Evolutionary conservation across 2,113 vertebrate genomes (phyloP), one percentile per base, ranked within the genome.

Genomic region (Platycercus adscitus): DNA sequence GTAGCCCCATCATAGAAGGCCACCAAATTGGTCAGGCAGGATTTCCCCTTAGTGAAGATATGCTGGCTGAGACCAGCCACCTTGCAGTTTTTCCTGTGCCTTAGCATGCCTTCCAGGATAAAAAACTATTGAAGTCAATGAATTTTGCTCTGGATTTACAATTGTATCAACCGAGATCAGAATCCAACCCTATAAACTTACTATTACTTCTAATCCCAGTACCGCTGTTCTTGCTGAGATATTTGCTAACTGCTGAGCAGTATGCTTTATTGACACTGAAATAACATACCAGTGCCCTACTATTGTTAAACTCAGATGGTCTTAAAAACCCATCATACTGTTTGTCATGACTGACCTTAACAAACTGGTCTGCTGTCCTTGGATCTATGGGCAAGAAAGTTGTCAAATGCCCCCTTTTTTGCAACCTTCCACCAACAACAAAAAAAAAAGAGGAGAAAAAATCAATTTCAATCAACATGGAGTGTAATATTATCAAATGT

Each of bases 401-500:
- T 98, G 98, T 99, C 98, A 98, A 98, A 98, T 97, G 85, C 96
- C 98, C 96, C 76, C 92, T 95, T 97, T 87, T 97, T 92, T 82
- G 79, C 92, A 87, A 95, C 95, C 86, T 98, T 95, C 91, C 97
- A 64, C 46, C 75, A 80, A 6, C n/a, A 64, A 37, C 35, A n/a
- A 43, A 61, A 71, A 72, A 44, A 17, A 55, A 53, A 50, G 13
- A 25, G 49, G 70, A 92, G 95, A 97, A 97, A 97, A 98, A 99
- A 99, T 99, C 99, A 99, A 99, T 99, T 99, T 99, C 99, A 99
- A 99, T 99, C 99, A 99, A 98, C 98, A 98, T 98, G 98, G 98
- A 99, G 98, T 98, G 99, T 98, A 99, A 99, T 99, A 99, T 99
- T 99, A 99, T 99, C 99, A 99, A 99, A 99, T 99, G 99, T 99